These are phyloP conservation scores for Mustela lutreola DNA, from an alignment of 2,113 vertebrate genomes.

Conservation along the genomic window DNA sequence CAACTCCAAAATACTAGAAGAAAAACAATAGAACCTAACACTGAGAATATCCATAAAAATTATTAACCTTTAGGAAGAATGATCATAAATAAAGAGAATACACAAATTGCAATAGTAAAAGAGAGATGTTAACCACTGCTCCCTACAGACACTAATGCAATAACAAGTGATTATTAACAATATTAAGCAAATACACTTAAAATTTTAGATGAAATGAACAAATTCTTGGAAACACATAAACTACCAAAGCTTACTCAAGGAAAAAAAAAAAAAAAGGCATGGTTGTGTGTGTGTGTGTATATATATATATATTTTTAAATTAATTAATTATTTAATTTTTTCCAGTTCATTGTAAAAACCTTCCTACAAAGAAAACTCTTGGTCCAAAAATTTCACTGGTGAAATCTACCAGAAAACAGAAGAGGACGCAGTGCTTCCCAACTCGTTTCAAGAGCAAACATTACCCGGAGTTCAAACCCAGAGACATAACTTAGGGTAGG, in stretches of 20 bases:
- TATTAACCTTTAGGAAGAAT: neutral
- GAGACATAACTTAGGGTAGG: neutral
- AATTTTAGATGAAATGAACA: neutral
- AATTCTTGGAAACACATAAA: neutral
- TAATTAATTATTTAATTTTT: neutral
- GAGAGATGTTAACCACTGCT: neutral
- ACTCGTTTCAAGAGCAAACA: neutral
- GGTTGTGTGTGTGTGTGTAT: neutral
- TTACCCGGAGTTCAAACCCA: neutral
- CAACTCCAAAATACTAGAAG: neutral
- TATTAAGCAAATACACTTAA: neutral
- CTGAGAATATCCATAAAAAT: neutral
- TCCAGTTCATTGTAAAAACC: neutral
- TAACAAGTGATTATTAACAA: neutral
- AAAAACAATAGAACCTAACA: neutral
- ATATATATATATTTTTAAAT: no score
- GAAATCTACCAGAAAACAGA: neutral
- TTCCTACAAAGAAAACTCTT: neutral
- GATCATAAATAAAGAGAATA: neutral
- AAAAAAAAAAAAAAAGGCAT: neutral
- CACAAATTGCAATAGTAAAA: neutral
- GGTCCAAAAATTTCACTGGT: neutral
- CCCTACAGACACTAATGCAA: neutral
- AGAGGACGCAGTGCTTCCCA: neutral
- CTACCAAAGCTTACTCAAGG: neutral